Conservation (phyloP, 2,888 invertebrate genomes). For the Anaspis maculata region DNA sequence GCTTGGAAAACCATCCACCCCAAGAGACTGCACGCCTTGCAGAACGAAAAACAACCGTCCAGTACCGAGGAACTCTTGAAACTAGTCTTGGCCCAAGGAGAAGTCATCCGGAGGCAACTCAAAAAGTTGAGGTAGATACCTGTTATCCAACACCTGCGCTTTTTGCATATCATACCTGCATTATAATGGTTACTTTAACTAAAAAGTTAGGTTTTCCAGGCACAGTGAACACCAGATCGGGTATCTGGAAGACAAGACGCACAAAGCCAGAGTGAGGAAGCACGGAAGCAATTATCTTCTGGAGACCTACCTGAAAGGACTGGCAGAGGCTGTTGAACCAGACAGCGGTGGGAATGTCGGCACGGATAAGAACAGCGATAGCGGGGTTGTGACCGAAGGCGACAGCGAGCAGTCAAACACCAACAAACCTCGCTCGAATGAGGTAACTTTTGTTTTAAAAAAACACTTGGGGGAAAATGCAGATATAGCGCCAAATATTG, state of each 20-base stretch:
- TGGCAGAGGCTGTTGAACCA: constrained; percentile 44
- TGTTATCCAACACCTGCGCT: not conserved
- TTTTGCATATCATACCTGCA: not conserved
- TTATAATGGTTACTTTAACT: too few species aligned
- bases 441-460: constrained; percentile 21
- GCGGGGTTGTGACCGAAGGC: constrained; percentile 61
- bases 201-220: constrained; percentile 22
- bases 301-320: constrained; percentile 63
- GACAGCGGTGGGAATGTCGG: constrained; percentile 33
- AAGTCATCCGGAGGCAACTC: constrained; percentile 47
- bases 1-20: constrained; percentile 43
- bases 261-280: constrained; percentile 62
- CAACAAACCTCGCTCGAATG: constrained; percentile 26
- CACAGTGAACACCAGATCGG: constrained; percentile 65
- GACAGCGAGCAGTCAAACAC: constrained; percentile 46
- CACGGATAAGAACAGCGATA: constrained; percentile 61
- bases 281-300: constrained; percentile 73
- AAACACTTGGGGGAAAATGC: not conserved
- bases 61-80: constrained; percentile 47
- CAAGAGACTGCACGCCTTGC: constrained; percentile 36
- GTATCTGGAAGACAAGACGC: constrained; percentile 68
- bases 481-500: too few species aligned
- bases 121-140: constrained; percentile 37
- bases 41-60: constrained; percentile 40
- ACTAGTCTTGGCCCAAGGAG: constrained; percentile 52